Evolutionary conservation across 2,888 invertebrate genomes (phyloP).

Genomic region (Tridacna gigas): DNA sequence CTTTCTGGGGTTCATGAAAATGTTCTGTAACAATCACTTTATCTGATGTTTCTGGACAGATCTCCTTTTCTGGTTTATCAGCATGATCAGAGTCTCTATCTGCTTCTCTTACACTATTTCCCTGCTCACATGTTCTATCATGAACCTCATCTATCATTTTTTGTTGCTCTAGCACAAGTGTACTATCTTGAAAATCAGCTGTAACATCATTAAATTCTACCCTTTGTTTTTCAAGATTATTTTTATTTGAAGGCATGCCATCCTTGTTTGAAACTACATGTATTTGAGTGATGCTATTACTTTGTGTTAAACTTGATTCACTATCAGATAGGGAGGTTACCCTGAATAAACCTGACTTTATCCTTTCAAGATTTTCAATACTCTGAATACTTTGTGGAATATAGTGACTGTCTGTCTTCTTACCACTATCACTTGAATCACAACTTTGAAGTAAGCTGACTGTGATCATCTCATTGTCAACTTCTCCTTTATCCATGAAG

Average conservation of each 20-base stretch:
- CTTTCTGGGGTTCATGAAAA: too few species aligned
- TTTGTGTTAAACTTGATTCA: constrained; percentile 45
- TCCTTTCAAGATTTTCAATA: constrained; percentile 51
- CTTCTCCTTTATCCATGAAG: not conserved
- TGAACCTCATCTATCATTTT: too few species aligned
- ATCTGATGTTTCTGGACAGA: too few species aligned
- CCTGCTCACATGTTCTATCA: too few species aligned
- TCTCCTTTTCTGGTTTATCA: too few species aligned
- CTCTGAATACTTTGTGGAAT: constrained; percentile 41
- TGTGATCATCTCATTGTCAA: not conserved
- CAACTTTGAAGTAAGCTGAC: not conserved
- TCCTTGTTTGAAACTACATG: not conserved
- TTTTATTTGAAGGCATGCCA: not conserved
- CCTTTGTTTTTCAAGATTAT: too few species aligned
- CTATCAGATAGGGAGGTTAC: constrained; percentile 51
- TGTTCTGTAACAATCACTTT: too few species aligned
- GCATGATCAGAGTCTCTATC: too few species aligned
- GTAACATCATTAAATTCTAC: too few species aligned
- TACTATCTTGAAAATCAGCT: too few species aligned
- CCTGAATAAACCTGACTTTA: constrained; percentile 27
- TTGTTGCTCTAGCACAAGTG: too few species aligned
- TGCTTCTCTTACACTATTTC: too few species aligned
- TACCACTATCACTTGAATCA: constrained; percentile 30
- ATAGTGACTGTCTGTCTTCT: constrained; percentile 8
- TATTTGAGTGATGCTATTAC: constrained; percentile 10